Base-by-base conservation (phyloP, 2,888 invertebrate genomes). In the Phasia obesa region DNA sequence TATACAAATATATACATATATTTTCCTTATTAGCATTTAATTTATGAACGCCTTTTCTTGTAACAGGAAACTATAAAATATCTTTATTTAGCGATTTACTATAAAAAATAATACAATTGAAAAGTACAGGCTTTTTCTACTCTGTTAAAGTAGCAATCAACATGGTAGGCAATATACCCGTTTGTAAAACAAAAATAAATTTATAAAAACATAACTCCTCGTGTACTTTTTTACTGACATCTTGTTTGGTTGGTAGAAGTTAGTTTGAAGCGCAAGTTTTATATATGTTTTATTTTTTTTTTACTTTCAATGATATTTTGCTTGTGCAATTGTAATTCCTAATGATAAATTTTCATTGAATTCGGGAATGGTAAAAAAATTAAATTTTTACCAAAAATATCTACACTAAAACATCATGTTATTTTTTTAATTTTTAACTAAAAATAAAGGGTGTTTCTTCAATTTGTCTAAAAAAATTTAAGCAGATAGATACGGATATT, bases 1-100 rank as follows among this genome's bases (percentile, higher is more conserved):
- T 2, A 38, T 11, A 5, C 11, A 38, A 38, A 13, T 9, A 11
- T n/a, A 5, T 21, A 6, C 2, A 35, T 47, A 1, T 17, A 27
- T 19, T 6, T 55, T 15, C 13, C 49, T 62, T 55, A 35, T 44
- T 49, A 19, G 27, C 38, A 4, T 47, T 42, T 77, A 82, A 82
- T 77, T 82, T 82, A 82, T 82, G 81, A 2, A 77, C 81, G 73
- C 77, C 81, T 77, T 64, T 77, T 31, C 69, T 62, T 82, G 81
- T 77, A 62, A 64, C 77, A 77, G 77, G 81, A 82, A 82, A 82
- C 81, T 69, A 82, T 82, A 82, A 82, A 82, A 82, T 82, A 82
- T 82, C 77, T 82, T 77, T 77, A 82, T 77, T 77, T 74, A 69
- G 64, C 62, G 57, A 69, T 57, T 57, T 74, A 74, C 21, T 38